Base-by-base conservation (phyloP, 2,113 vertebrate species). In the Erythrocercus mccallii region DNA sequence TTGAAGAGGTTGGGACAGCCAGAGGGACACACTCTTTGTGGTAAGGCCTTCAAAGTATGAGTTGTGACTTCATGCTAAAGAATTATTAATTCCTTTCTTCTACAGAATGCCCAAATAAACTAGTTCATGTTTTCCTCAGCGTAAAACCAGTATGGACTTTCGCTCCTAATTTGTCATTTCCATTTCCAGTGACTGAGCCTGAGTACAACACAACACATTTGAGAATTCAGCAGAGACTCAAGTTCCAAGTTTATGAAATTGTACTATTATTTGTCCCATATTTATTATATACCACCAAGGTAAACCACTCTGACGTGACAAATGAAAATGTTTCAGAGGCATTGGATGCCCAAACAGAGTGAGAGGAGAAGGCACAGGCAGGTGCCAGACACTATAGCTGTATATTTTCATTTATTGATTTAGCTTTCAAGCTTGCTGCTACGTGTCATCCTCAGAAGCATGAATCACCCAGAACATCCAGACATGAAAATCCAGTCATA, bases 401-500 rank as follows among this genome's bases (percentile, higher is more conserved):
- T 30, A 5, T 47, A 88, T 88, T 62, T 48, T 93, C 53, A 60
- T 81, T 66, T 82, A 45, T 81, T 45, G 33, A 66, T 73, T 83
- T 62, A 65, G 15, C 91, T 93, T 91, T 88, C 91, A 94, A 35
- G 50, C 61, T 56, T 95, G 37, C 22, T 83, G n/a, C 64, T 87
- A 47, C 58, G 5, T 80, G 53, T 82, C 58, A 66, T 60, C 65
- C 54, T 96, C 66, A 78, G 66, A 95, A 86, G 33, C 31, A 76
- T 81, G 83, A 95, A 92, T 88, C 85, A 94, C 35, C 38, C 78
- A 92, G 44, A 85, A 85, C 27, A 95, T 61, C 62, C 83, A 88
- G 69, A 89, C 60, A 38, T 53, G 31, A 79, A 85, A 70, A 89
- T 69, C 58, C 73, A 90, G 64, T 81, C 66, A 71, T n/a, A 37